Evolutionary conservation across 1,140 invertebrate genomes (phyloP), one percentile per base, ranked within the genome.

Genomic region (Drosophila sechellia): DNA sequence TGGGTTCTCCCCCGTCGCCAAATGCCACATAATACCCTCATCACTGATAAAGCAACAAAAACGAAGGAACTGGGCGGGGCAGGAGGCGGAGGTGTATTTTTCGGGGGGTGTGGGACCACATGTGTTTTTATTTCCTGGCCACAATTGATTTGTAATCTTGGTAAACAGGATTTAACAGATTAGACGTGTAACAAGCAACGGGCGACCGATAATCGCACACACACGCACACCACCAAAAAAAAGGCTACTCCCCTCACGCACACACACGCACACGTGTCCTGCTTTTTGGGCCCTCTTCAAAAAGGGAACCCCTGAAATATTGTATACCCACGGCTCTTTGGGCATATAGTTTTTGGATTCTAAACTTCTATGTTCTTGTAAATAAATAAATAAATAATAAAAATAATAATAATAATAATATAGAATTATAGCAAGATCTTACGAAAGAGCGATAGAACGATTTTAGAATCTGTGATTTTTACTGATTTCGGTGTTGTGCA

Each of bases 141-240:
- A 87, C 84, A 87, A 87, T 87, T 87, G 83, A 87, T 87, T 87
- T 87, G 84, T 87, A 87, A 87, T 87, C 83, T 87, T 79, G 76
- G 83, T 83, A 87, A 89, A 87, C 83, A 87, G 83, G 84, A 87
- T 87, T 87, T 83, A 87, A 89, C 83, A 87, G 83, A 87, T 87
- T 87, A 89, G 79, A 87, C 84, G 83, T 87, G 79, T 87, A 89
- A 89, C 84, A 87, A 89, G 83, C 66, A 69, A 70, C 66, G 63
- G 66, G 66, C 79, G 71, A 76, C 79, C 85, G 79, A 87, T 87
- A 87, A 83, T 87, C 83, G 75, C 79, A 83, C 71, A 79, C 65
- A 60, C 63, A 55, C 74, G 34, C 55, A 73, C 57, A 63, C 37
- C 68, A 73, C 48, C 43, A 40, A 49, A 69, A 40, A 40, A 53